phyloP scores from a whole-genome alignment of 2,797 vertebrate genomes.

The Hozukius guyotensis region DNA sequence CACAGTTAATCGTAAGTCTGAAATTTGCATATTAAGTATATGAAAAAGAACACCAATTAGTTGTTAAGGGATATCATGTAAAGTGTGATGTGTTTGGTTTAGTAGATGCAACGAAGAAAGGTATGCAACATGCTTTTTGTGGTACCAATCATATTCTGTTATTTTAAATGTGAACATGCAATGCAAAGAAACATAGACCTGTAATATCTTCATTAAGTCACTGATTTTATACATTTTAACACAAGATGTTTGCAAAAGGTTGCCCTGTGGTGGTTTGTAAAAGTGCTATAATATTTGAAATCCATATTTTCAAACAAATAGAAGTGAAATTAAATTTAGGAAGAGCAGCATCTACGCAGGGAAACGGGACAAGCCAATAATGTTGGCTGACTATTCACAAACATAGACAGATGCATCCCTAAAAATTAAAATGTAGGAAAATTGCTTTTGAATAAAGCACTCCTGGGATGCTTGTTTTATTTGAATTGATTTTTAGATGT shows the following conservation, averaged over 20 bases:
- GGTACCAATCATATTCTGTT: background rate
- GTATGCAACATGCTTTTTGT: background rate
- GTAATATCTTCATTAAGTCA: background rate
- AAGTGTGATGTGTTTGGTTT: background rate
- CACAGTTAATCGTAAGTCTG: background rate
- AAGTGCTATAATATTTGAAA: background rate
- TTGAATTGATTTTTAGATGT: background rate
- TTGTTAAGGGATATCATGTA: background rate
- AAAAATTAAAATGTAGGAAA: conserved; percentile 9
- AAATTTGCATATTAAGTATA: background rate
- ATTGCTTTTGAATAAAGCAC: conserved; percentile 55
- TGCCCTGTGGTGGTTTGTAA: background rate
- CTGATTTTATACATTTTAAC: background rate
- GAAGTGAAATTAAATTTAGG: background rate
- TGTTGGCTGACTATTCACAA: background rate
- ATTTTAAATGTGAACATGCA: background rate
- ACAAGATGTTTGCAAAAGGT: background rate
- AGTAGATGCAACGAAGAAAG: background rate
- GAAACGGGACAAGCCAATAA: background rate
- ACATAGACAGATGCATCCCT: background rate
- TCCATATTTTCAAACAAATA: background rate
- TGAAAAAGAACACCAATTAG: background rate
- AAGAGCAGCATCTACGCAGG: background rate
- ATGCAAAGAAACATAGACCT: background rate
- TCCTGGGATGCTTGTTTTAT: conserved; percentile 25